phyloP scores from a whole-genome alignment of 2,113 vertebrate species.

The Ciconia boyciana region DNA sequence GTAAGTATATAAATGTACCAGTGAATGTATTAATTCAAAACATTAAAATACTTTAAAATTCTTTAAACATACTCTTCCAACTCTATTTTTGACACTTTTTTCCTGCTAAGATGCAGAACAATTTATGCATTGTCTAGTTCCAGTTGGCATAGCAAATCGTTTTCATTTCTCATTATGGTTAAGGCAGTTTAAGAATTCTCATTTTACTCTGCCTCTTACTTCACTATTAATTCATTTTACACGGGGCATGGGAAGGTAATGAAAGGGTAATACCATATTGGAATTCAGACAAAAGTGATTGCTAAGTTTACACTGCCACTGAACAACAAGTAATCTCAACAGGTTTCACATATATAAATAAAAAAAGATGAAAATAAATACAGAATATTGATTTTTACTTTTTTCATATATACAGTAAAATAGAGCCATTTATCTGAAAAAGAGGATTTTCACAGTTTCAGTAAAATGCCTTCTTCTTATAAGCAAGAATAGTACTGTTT shows the following conservation, averaged over 20 bases:
- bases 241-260: neutral
- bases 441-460: neutral
- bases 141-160: slow-evolving; percentile 11
- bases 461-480: neutral
- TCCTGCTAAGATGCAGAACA: neutral
- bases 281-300: neutral
- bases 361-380: neutral
- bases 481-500: neutral
- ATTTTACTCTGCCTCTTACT: neutral
- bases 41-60: neutral
- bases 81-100: neutral
- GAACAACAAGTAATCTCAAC: neutral
- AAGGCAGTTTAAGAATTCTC: slow-evolving; percentile 2
- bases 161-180: slow-evolving; percentile 33
- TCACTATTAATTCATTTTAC: slow-evolving; percentile 36
- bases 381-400: neutral
- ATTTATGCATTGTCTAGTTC: slow-evolving; percentile 10
- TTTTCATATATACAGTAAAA: neutral
- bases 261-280: neutral
- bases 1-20: neutral
- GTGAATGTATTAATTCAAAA: neutral
- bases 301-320: neutral
- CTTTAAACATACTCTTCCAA: neutral
- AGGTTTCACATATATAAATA: neutral
- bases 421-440: neutral